Conservation (phyloP, 2,797 vertebrate species). For the Artibeus lituratus region DNA sequence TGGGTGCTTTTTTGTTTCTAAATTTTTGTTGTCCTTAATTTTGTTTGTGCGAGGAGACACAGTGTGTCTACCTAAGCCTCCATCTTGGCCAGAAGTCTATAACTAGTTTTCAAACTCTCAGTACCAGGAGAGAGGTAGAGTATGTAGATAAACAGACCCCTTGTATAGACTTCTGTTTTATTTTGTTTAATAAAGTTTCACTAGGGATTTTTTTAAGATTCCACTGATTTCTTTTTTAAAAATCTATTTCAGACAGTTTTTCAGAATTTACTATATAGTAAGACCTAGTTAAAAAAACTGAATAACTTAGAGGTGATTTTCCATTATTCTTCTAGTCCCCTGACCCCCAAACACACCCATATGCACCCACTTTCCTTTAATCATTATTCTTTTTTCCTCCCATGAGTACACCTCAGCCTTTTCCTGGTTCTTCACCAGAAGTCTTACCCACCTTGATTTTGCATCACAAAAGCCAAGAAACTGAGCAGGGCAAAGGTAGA, state of each 20-base stretch:
- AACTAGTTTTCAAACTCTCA: background rate
- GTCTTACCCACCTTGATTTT: background rate
- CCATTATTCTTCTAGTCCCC: background rate
- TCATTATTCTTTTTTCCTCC: background rate
- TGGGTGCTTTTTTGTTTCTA: too few species aligned
- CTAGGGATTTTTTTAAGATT: background rate
- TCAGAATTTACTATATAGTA: background rate
- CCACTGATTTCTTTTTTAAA: background rate
- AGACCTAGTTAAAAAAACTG: background rate
- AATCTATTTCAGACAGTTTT: background rate
- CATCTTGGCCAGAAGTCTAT: too few species aligned
- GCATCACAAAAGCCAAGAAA: background rate
- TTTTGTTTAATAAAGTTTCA: conserved; percentile 3
- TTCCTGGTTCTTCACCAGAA: background rate
- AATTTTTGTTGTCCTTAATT: too few species aligned
- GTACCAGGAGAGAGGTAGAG: background rate
- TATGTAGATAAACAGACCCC: background rate
- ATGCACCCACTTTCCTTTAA: background rate
- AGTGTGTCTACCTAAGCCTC: too few species aligned
- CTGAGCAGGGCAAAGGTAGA: background rate
- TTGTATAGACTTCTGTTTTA: background rate
- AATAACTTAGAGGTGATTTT: background rate
- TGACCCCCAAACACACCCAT: too few species aligned
- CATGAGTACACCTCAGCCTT: background rate
- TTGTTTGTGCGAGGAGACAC: too few species aligned